These are phyloP conservation scores for Ellobius talpinus DNA, from an alignment of 2,113 vertebrate genomes.

Conservation along the genomic window DNA sequence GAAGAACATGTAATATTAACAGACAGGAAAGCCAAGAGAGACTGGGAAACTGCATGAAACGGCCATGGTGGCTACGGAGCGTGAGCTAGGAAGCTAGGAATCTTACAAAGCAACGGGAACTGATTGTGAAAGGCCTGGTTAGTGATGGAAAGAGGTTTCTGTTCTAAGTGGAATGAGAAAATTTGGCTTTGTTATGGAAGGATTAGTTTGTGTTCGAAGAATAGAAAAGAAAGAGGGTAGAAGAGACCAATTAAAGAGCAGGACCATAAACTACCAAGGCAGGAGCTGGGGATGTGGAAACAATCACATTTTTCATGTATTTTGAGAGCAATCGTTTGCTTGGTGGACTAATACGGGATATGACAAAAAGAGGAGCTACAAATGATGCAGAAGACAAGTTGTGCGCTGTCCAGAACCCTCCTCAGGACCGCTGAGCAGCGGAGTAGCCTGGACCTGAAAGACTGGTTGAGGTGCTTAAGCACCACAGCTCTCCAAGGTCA, in stretches of 20 bases:
- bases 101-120: neutral
- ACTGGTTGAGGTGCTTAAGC: neutral
- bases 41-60: neutral
- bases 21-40: neutral
- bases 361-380: neutral
- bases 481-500: neutral
- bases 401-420: neutral
- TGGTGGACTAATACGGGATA: neutral
- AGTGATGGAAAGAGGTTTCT: neutral
- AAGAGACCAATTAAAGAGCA: neutral
- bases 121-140: neutral
- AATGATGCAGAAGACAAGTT: neutral
- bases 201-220: neutral
- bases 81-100: neutral
- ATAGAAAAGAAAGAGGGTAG: neutral
- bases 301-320: neutral
- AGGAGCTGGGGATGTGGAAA: neutral
- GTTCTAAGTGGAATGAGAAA: neutral
- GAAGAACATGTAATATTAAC: neutral
- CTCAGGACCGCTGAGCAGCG: neutral
- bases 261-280: neutral
- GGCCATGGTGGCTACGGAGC: neutral
- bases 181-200: neutral
- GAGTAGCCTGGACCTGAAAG: neutral
- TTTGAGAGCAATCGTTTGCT: neutral